Percentiles rank a stretch among this genome's conserved stretches.
Conservation (phyloP, 2,113 vertebrate genomes). For the Zosterops lateralis region DNA sequence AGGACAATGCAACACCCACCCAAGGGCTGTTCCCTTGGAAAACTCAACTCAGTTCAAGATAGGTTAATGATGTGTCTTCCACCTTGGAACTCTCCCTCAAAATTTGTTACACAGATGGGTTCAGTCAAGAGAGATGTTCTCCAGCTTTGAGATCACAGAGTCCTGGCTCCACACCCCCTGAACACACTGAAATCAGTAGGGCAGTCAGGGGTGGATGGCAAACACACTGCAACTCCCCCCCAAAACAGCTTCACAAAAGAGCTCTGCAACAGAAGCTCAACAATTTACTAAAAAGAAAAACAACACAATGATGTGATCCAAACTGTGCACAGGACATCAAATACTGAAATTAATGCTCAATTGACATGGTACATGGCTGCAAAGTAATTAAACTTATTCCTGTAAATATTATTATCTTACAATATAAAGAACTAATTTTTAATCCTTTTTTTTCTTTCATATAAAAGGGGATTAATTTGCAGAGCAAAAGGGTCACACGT, state of each 20-base stretch:
- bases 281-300: neutral
- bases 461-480: constrained; percentile 25
- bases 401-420: constrained; percentile 2
- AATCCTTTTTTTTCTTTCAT: neutral
- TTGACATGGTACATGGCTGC: rapidly evolving
- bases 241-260: neutral
- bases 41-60: neutral
- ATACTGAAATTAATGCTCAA: neutral
- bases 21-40: constrained; percentile 32
- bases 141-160: neutral
- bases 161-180: neutral
- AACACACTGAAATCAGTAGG: rapidly evolving
- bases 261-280: neutral
- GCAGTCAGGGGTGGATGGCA: neutral
- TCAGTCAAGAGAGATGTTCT: neutral
- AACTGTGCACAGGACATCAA: neutral
- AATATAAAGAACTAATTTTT: neutral
- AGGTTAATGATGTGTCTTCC: neutral
- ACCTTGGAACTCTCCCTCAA: neutral
- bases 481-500: neutral
- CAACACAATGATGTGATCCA: neutral
- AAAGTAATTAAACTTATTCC: neutral
- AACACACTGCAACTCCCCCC: neutral
- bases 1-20: neutral
- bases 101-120: neutral